Evolutionary conservation across 2,888 invertebrate species (phyloP).

Genomic region (Cosmorhoe ocellata): DNA sequence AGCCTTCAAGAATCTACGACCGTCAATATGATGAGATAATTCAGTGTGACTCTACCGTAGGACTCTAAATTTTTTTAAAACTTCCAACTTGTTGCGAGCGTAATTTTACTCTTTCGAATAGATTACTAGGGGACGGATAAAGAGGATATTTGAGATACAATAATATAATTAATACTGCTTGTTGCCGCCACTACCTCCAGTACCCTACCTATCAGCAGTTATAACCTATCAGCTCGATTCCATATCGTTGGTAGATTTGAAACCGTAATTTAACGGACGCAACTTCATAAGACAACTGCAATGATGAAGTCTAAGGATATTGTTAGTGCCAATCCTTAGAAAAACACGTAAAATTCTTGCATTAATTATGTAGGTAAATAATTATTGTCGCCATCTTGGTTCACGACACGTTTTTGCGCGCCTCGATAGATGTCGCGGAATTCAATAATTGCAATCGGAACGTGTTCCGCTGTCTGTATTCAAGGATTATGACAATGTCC

Average conservation of each 20-base stretch:
- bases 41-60: too few relatives aligned
- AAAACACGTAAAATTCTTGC: conserved; percentile 47
- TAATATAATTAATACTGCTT: too few relatives aligned
- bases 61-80: too few relatives aligned
- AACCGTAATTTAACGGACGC: background rate
- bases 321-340: conserved; percentile 53
- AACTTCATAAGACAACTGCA: background rate
- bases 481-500: conserved; percentile 20
- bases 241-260: too few relatives aligned
- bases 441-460: conserved; percentile 25
- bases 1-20: conserved; percentile 14
- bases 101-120: too few relatives aligned
- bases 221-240: too few relatives aligned
- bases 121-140: too few relatives aligned
- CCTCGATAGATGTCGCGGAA: conserved; percentile 26
- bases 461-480: conserved; percentile 19
- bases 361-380: conserved; percentile 62
- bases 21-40: background rate
- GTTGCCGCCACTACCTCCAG: too few relatives aligned
- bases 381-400: conserved; percentile 50
- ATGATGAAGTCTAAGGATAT: conserved; percentile 49
- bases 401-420: conserved; percentile 51
- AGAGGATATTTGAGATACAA: too few relatives aligned
- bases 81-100: too few relatives aligned
- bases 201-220: too few relatives aligned